Conservation (phyloP, 2,113 vertebrate genomes). For the Agelaius tricolor region DNA sequence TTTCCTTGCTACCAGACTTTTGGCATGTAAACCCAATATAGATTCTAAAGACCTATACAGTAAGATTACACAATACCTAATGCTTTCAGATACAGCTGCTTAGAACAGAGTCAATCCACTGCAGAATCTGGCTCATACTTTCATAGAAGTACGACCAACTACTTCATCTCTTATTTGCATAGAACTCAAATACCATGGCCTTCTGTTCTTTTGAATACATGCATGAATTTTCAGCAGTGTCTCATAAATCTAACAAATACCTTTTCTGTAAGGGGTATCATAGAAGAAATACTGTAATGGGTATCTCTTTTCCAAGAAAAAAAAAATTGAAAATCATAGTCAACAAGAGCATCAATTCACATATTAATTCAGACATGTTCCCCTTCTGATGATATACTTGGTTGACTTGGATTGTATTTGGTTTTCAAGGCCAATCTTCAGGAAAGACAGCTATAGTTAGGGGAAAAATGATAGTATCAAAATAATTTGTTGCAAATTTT, state of each 20-base stretch:
- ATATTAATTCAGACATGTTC: constrained; percentile 20
- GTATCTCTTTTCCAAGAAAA: not conserved
- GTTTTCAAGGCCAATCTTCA: constrained; percentile 23
- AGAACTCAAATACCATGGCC: not conserved
- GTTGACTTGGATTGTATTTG: not conserved
- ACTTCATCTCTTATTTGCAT: not conserved
- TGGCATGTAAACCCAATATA: not conserved
- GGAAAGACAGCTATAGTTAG: not conserved
- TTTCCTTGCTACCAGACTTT: not conserved
- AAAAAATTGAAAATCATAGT: not conserved
- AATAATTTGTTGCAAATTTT: not conserved
- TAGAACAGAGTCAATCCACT: not conserved
- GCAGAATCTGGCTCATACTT: not conserved
- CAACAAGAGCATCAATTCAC: constrained; percentile 15
- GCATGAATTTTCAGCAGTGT: not conserved
- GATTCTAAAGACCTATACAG: not conserved
- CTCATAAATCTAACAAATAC: not conserved
- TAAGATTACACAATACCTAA: not conserved
- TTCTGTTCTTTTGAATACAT: not conserved
- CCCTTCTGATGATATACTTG: not conserved
- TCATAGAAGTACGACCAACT: not conserved
- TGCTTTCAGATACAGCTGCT: not conserved
- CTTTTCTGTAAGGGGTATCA: not conserved
- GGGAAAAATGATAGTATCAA: not conserved
- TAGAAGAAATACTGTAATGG: not conserved